Evolutionary conservation across 53 echinoderm and acorn worm species (phyloP).

Genomic region (Paracentrotus lividus): DNA sequence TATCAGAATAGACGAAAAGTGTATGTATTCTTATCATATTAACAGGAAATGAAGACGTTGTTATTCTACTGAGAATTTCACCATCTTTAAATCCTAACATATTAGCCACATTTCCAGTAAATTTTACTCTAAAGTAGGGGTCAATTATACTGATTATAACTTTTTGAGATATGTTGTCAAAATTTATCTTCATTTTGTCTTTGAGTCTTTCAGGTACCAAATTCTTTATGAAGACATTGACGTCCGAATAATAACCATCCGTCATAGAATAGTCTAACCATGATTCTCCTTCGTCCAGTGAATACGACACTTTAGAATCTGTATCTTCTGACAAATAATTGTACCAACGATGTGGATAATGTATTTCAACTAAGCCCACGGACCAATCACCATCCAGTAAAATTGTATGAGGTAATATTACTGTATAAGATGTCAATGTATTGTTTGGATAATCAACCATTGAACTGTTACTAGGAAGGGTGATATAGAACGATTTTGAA

Average conservation of each 20-base stretch:
- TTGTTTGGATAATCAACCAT: slow-evolving; percentile 62
- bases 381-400: slow-evolving; percentile 26
- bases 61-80: not conserved
- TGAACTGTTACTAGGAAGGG: slow-evolving; percentile 74
- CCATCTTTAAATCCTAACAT: slow-evolving; percentile 63
- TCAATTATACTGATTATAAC: not conserved
- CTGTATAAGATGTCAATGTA: slow-evolving; percentile 61
- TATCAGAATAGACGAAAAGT: slow-evolving; percentile 70
- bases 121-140: slow-evolving; percentile 13
- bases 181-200: not conserved
- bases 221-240: not conserved
- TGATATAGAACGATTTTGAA: slow-evolving; percentile 62
- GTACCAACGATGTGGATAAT: slow-evolving; percentile 73
- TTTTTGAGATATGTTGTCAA: not conserved
- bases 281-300: not conserved
- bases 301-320: too few relatives aligned
- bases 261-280: not conserved
- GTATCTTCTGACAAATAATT: not conserved
- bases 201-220: not conserved
- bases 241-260: not conserved
- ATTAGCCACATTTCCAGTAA: slow-evolving; percentile 18
- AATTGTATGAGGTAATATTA: slow-evolving; percentile 35
- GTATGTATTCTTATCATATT: slow-evolving; percentile 62
- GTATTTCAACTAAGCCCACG: slow-evolving; percentile 63
- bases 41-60: not conserved